phyloP scores from a whole-genome alignment of 30 jellyfish, hydroid and myxozoan genomes.

The Sanderia malayensis region DNA sequence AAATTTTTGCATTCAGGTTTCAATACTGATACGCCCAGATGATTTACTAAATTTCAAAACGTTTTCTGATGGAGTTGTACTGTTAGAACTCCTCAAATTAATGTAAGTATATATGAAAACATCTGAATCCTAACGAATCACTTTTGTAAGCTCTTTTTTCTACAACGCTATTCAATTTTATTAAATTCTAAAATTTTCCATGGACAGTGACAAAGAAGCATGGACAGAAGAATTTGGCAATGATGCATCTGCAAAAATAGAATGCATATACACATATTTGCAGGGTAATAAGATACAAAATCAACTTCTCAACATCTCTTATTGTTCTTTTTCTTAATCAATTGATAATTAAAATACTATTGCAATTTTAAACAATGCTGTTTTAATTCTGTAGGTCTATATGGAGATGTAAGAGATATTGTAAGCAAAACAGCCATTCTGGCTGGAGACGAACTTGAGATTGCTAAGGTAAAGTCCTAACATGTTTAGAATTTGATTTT shows the following conservation, averaged over 20 bases:
- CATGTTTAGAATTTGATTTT: neutral
- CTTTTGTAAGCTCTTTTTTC: too few species aligned
- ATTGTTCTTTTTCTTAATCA: neutral
- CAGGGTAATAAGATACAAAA: slow-evolving; percentile 18
- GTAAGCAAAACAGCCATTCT: slow-evolving; percentile 49
- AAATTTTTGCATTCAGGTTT: too few species aligned
- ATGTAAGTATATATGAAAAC: slow-evolving; percentile 10
- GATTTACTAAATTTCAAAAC: neutral
- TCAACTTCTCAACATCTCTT: neutral
- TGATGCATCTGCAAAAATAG: slow-evolving; percentile 43
- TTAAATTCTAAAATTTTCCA: too few species aligned
- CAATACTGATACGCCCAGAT: slow-evolving; percentile 1
- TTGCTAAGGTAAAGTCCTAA: slow-evolving; percentile 45
- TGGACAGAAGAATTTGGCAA: slow-evolving; percentile 16
- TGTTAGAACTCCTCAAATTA: slow-evolving; percentile 17
- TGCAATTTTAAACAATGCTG: neutral
- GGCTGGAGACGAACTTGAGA: slow-evolving; percentile 60
- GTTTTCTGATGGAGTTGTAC: slow-evolving; percentile 9
- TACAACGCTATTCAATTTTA: neutral
- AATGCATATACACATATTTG: slow-evolving; percentile 39
- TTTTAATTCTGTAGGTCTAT: slow-evolving; percentile 10
- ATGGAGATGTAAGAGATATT: slow-evolving; percentile 43
- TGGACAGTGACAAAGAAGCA: slow-evolving; percentile 36
- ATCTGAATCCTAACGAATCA: too few species aligned
- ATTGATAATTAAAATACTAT: neutral